Evolutionary conservation across 2,113 vertebrate genomes (phyloP), one percentile per base, ranked within the genome.

Genomic region (Pachyramphus minor): DNA sequence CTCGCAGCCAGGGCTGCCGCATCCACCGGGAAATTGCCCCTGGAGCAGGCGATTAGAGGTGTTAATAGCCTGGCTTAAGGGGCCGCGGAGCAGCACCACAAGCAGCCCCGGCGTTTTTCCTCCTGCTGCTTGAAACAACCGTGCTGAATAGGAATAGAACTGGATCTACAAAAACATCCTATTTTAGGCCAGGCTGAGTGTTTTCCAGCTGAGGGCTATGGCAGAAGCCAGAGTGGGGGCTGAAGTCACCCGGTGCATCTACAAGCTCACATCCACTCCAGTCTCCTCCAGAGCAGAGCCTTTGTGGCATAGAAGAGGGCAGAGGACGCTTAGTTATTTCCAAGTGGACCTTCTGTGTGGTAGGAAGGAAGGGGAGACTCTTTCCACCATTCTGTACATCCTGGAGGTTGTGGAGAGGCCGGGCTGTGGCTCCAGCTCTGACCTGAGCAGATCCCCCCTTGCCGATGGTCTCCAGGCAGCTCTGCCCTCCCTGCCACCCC

Each of bases 1-100:
- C 71, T 79, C 47, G 69, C 62, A 2, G 87, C 47, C 87, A 47
- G 39, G 14, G 53, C 62, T 35, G 39, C 62, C 1, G 53, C 78
- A 0, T 60, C 45, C 87, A 22, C 55, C 28, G 78, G 97, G 96
- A 97, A 97, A 92, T 96, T 85, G 77, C 20, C 67, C 85, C 75
- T 2, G 86, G 89, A 83, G 11, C 52, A 49, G 83, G 83, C 55
- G 83, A 93, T 94, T 84, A 76, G 92, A 96, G 96, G 96, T 94
- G 97, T 82, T 97, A 97, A 97, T 95, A 44, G 14, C 23, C 9
- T 71, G 90, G 86, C n/a, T 93, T 80, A 76, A 83, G 93, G 90
- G 86, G 84, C 90, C 85, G 82, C 22, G 56, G 35, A 47, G 47
- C 84, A 4, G 39, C 74, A 41, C 58, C 9, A 13, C 69, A 14